Base-by-base conservation (phyloP, 1,140 invertebrate genomes). In the Microplitis demolitor region DNA sequence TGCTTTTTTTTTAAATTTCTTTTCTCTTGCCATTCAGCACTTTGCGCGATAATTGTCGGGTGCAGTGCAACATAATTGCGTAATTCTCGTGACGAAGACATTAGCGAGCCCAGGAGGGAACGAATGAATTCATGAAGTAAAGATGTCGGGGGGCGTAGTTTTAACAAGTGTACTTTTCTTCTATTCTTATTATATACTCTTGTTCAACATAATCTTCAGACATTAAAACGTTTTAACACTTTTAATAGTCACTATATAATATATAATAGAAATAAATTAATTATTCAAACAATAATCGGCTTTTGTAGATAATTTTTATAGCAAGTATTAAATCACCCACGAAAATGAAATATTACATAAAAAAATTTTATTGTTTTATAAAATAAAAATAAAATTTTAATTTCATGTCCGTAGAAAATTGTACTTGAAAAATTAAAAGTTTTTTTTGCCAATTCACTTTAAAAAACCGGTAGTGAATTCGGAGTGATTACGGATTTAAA, bases 31-130 rank as follows among this genome's bases (percentile, higher is more conserved):
- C 69, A 66, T 53, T 68, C 74, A 76, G 51, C 77, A 73, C 77
- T 78, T 79, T 79, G 67, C 76, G 74, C 72, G 76, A 76, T 76
- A 79, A 80, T 80, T 79, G 77, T 74, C 63, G 71, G 69, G 66
- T 62, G 76, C 73, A 77, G 71, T 60, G 72, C 72, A 79, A 31
- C 24, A 80, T 80, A 80, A 80, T 80, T 80, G 76, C 77, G 77
- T 80, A 80, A 80, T 80, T 80, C 77, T 71, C 63, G 45, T n/a
- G 34, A 33, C 71, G 64, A 54, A 53, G 66, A 50, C 14, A 50
- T 31, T 31, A 24, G 31, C 24, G 50, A 67, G 14, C 66, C 51
- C 45, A 67, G 8, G 24, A n/a, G 45, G 33, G 37, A 53, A 67
- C 31, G 39, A 51, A 54, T 35, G 34, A 51, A 34, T 67, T 67